Evolutionary conservation across 2,888 invertebrate species (phyloP).

Genomic region (Lamellibrachia columna): DNA sequence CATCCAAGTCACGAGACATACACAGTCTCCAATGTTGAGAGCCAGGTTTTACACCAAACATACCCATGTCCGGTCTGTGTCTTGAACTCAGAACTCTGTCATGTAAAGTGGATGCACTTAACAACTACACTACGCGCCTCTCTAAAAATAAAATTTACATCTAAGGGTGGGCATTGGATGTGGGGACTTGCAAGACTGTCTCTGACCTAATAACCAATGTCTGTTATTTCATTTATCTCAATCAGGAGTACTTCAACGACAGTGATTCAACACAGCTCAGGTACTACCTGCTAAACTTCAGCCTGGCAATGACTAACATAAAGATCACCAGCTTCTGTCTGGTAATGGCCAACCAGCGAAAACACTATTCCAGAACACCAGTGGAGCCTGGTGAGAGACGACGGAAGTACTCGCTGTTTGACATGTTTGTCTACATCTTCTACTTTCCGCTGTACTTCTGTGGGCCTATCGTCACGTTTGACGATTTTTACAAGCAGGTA

Average conservation of each 20-base stretch:
- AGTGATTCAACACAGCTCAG: not conserved
- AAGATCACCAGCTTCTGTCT: not conserved
- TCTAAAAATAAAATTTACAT: too few relatives aligned
- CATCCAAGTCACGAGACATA: too few relatives aligned
- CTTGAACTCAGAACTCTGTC: too few relatives aligned
- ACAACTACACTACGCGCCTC: too few relatives aligned
- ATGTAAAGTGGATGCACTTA: too few relatives aligned
- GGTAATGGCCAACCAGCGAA: not conserved
- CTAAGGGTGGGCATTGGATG: too few relatives aligned
- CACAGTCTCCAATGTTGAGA: too few relatives aligned
- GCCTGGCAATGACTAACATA: not conserved
- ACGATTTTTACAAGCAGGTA: conserved; percentile 73
- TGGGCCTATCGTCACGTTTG: conserved; percentile 85
- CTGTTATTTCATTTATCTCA: not conserved
- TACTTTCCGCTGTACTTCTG: conserved; percentile 85
- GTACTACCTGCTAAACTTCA: conserved; percentile 4
- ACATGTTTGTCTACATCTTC: conserved; percentile 79
- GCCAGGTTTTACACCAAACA: too few relatives aligned
- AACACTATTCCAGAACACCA: not conserved
- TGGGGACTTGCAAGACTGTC: not conserved
- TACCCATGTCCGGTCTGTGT: too few relatives aligned
- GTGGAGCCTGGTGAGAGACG: conserved; percentile 17
- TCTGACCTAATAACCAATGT: not conserved
- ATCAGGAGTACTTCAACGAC: not conserved
- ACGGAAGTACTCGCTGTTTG: conserved; percentile 46